These are phyloP conservation scores for Scolanthus callimorphus DNA, from an alignment of 92 coral and sea anemone genomes.

Conservation along the genomic window DNA sequence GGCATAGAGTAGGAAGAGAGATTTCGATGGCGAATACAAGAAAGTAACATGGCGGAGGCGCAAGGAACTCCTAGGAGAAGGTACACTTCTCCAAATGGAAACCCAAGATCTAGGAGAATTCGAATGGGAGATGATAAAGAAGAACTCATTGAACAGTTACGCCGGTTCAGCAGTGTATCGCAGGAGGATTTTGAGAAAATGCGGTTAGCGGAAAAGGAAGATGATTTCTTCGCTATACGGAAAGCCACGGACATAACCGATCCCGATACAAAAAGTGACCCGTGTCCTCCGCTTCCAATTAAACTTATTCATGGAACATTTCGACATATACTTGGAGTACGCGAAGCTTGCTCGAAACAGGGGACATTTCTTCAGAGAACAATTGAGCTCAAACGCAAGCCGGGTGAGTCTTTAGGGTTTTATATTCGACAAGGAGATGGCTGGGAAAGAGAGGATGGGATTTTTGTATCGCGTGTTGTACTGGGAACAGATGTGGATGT, in stretches of 20 bases:
- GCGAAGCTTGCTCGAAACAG: constrained; percentile 97
- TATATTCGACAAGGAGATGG: constrained; percentile 99
- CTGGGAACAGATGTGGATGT: constrained; percentile 97
- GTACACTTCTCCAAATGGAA: constrained; percentile 68
- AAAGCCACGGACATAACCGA: constrained; percentile 97
- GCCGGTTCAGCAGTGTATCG: constrained; percentile 93
- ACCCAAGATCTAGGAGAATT: constrained; percentile 40
- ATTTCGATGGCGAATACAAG: constrained; percentile 33
- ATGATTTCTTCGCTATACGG: constrained; percentile 90
- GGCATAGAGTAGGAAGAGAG: constrained; percentile 33
- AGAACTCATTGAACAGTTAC: constrained; percentile 72
- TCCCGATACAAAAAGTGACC: constrained; percentile 94
- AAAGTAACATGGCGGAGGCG: constrained; percentile 75
- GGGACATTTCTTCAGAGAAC: constrained; percentile 96
- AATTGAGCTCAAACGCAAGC: constrained; percentile 90
- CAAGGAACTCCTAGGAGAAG: constrained; percentile 56
- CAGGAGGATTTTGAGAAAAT: constrained; percentile 98
- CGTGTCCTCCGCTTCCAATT: constrained; percentile 91
- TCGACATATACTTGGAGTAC: constrained; percentile 86
- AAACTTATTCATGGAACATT: constrained; percentile 92
- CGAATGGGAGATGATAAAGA: constrained; percentile 64
- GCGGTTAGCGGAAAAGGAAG: constrained; percentile 96
- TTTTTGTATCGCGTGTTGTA: constrained; percentile 96
- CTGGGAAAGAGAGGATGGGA: constrained; percentile 94
- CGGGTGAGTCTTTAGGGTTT: constrained; percentile 97